Base-by-base conservation (phyloP, 1,140 invertebrate species). In the Lasioglossum albipes region DNA sequence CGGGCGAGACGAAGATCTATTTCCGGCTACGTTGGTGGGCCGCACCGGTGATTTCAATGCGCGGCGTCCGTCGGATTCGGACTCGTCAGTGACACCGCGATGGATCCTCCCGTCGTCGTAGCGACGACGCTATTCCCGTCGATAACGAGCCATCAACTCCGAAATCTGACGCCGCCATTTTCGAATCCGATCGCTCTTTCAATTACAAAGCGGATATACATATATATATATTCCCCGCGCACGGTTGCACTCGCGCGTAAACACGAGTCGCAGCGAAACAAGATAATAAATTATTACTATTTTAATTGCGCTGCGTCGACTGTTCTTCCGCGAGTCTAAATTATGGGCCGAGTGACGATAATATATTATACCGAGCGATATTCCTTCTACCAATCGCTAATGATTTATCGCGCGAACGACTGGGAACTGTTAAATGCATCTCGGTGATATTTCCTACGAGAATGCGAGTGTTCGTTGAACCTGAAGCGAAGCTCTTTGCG, bases 31-130 rank as follows among this genome's bases (percentile, higher is more conserved):
- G 69, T 62, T 68, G 62, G 80, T 62, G 59, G 70, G 54, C 69
- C 68, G 81, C 62, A 57, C 61, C 82, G 87, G 90, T 90, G 90
- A 91, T 89, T 92, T 92, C 86, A 92, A 92, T 85, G 91, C 91
- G 76, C 85, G 90, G 87, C 82, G 88, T 86, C 91, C 91, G 91
- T 89, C 91, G 91, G 91, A 81, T 88, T 88, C 84, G 76, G 73
- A 65, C 68, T 18, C 64, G 80, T 72, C 22, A 59, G 45, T 2
- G 45, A 49, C 45, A 13, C 45, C 10, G 10, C 57, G 57, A 59
- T 59, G 57, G 9, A n/a, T 20, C 18, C 54, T 57, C 57, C 0
- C 6, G 20, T 1, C 7, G 20, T 59, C 20, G 20, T 9, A 5
- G 7, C 6, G 20, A 7, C 6, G 9, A 13, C n/a, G 10, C 42